Evolutionary conservation across 2,888 invertebrate genomes (phyloP), one percentile per base, ranked within the genome.

Genomic region (Sisyra terminalis): DNA sequence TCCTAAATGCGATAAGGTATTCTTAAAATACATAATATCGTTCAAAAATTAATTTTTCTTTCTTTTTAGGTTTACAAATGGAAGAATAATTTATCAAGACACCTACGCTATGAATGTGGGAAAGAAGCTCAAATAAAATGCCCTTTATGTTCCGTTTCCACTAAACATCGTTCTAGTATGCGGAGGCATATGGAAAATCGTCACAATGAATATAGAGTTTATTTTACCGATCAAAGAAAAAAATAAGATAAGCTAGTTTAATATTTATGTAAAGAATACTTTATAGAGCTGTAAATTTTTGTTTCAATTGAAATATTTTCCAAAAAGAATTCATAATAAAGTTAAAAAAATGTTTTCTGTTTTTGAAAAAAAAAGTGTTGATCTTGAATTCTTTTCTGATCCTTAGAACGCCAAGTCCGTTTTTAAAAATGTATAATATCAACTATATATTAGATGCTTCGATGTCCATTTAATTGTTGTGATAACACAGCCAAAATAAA

Each of bases 11-110:
- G 43, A 38, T 30, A 43, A 43, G 35, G 43, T 43, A 15, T 11
- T n/a, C 5, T 39, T 29, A 9, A 39, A 11, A 9, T n/a, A 6
- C 3, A 13, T 13, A 30, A 3, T 30, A 17, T 29, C 10, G 7
- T 29, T 13, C 11, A 9, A 24, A 7, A 24, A 29, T 39, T 8
- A 14, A 6, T 29, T 24, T 39, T 24, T 7, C 14, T 16, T 38
- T 30, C 8, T 2, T 43, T 43, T 37, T 43, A 43, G 43, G 73
- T 78, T 53, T 88, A 88, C 70, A 79, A 78, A 64, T 78, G 78
- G 62, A 80, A 80, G 57, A 78, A 81, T 51, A 82, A 81, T 47
- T 67, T 85, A 53, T 78, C 77, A 59, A 72, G 81, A 46, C 82
- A 82, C 59, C 70, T 75, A 54, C 73, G 73, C 55, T 76, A 77